Conservation (phyloP, 2,888 invertebrate species). For the Calameuta filiformis region DNA sequence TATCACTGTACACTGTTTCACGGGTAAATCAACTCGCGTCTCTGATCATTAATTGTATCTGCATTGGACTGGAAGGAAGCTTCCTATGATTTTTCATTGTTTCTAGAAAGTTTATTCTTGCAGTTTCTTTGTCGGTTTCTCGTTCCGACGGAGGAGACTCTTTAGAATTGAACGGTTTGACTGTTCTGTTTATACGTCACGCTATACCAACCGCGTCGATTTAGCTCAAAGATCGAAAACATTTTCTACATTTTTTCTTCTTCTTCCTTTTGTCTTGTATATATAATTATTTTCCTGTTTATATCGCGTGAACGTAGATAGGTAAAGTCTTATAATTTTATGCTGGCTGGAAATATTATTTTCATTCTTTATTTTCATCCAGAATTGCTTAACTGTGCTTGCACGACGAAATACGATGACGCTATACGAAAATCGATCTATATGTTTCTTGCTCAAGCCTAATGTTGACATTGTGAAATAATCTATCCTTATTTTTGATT, state of each 20-base stretch:
- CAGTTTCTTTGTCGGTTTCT: not conserved
- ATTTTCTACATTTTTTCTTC: conserved; percentile 15
- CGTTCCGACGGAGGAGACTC: not conserved
- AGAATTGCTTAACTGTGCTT: conserved; percentile 3
- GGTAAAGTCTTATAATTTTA: not conserved
- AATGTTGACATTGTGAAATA: not conserved
- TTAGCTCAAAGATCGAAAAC: not conserved
- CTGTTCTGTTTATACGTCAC: not conserved
- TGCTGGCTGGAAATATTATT: not conserved
- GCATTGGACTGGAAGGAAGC: not conserved
- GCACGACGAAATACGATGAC: not conserved
- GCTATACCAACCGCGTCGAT: not conserved
- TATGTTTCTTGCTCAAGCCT: conserved; percentile 20
- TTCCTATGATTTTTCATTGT: not conserved
- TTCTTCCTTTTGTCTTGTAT: conserved; percentile 9
- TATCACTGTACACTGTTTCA: not conserved
- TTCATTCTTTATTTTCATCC: conserved; percentile 4
- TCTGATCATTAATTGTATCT: not conserved
- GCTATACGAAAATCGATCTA: not conserved
- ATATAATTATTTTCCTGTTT: not conserved
- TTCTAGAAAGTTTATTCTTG: not conserved
- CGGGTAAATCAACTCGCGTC: not conserved
- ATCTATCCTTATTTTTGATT: not conserved
- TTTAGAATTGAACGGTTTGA: not conserved
- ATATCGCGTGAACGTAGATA: not conserved